Conservation (phyloP, 2,113 vertebrate genomes). For the Colistium nudipinnis region DNA sequence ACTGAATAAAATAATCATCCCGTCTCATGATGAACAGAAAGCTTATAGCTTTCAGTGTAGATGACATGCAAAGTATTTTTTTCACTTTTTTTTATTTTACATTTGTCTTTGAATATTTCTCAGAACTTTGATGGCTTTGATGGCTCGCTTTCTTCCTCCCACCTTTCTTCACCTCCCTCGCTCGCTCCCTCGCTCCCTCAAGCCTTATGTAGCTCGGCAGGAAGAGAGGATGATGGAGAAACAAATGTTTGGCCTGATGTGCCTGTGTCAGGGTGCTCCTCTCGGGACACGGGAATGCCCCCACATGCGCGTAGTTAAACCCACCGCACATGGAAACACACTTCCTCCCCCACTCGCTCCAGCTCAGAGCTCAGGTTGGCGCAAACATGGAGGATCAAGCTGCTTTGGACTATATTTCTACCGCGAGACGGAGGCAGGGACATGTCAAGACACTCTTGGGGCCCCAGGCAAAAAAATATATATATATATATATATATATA, state of each 20-base stretch:
- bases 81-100: constrained; percentile 3
- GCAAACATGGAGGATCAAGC: constrained; percentile 19
- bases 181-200: constrained; percentile 45
- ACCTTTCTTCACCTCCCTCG: constrained; percentile 47
- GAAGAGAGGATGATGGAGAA: constrained; percentile 47
- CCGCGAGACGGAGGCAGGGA: constrained; percentile 3
- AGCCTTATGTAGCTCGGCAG: constrained; percentile 58
- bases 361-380: constrained; percentile 32
- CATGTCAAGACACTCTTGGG: too few species aligned
- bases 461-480: too few species aligned
- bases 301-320: constrained; percentile 55
- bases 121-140: constrained; percentile 54
- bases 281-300: constrained; percentile 59
- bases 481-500: too few species aligned
- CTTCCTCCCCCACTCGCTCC: constrained; percentile 36
- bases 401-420: constrained; percentile 48
- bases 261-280: constrained; percentile 67
- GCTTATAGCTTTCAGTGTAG: constrained; percentile 8
- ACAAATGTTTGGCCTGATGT: constrained; percentile 31
- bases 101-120: constrained; percentile 52
- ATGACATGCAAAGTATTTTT: constrained; percentile 24
- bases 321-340: constrained; percentile 17
- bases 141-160: constrained; percentile 52
- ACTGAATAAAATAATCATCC: background rate
- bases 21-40: background rate